Conservation (phyloP, 1,140 invertebrate genomes). For the Calephelis virginiensis region DNA sequence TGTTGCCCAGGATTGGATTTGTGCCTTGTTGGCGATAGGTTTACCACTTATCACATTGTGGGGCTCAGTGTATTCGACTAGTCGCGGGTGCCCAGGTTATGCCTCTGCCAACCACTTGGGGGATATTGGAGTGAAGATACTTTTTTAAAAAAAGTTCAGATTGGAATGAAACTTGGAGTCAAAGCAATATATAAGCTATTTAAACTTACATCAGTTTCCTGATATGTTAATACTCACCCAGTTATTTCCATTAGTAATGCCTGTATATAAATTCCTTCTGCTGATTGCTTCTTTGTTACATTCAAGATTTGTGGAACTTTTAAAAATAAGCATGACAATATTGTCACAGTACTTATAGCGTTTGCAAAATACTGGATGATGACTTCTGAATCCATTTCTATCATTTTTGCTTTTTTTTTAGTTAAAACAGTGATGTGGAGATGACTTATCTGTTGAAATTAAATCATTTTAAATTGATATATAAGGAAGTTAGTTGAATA, state of each 20-base stretch:
- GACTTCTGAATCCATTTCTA: constrained; percentile 27
- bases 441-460: no score
- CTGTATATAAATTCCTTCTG: constrained; percentile 81
- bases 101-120: no score
- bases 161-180: no score
- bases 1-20: no score
- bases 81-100: no score
- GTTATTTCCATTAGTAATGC: constrained; percentile 83
- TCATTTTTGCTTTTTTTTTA: constrained; percentile 18
- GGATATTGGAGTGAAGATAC: no score
- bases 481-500: not conserved
- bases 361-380: constrained; percentile 70
- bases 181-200: no score
- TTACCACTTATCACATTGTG: no score
- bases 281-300: constrained; percentile 79
- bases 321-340: constrained; percentile 82
- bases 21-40: no score
- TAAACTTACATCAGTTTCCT: not conserved
- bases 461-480: not conserved
- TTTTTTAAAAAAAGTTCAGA: no score
- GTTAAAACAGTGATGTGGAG: no score
- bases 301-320: constrained; percentile 86
- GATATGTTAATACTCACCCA: constrained; percentile 74
- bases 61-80: no score
- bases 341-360: constrained; percentile 82